A percentile compares a stretch with the other conserved stretches of the same genome.
These are phyloP conservation scores for Pelusios castaneus DNA, from an alignment of 2,113 vertebrate genomes.

Conservation along the genomic window DNA sequence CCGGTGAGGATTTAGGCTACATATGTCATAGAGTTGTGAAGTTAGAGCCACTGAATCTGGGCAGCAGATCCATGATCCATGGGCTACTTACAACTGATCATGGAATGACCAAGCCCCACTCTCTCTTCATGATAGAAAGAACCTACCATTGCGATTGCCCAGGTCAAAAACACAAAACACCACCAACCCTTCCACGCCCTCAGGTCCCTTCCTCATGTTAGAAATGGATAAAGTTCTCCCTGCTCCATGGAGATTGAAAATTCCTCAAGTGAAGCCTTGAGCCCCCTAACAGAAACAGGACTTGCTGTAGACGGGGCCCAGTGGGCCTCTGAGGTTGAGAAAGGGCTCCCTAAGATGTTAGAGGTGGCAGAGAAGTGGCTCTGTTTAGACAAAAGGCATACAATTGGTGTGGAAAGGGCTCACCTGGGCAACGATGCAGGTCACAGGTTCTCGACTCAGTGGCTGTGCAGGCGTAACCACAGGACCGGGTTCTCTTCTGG, in stretches of 20 bases:
- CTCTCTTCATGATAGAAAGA: neutral
- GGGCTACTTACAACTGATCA: neutral
- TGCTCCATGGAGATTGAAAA: neutral
- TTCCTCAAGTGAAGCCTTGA: neutral
- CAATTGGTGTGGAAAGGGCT: constrained; percentile 36
- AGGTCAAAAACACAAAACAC: neutral
- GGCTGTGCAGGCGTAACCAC: constrained; percentile 87
- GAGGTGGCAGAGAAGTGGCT: neutral
- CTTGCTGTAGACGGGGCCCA: neutral
- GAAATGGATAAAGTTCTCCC: neutral
- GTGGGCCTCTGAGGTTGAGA: neutral
- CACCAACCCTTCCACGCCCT: neutral
- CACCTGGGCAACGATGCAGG: constrained; percentile 85
- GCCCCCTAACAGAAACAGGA: neutral
- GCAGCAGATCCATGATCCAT: neutral
- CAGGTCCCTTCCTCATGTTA: neutral
- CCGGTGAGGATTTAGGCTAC: neutral
- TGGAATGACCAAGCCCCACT: neutral
- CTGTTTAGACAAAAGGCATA: neutral
- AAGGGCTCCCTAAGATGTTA: neutral
- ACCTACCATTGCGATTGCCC: neutral
- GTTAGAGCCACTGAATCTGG: neutral
- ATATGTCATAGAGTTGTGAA: neutral
- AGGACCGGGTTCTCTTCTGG: constrained; percentile 88
- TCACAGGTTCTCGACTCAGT: constrained; percentile 86